A percentile compares a stretch with the other conserved stretches of the same genome.
phyloP scores from a whole-genome alignment of 2,888 invertebrate species.

The Embidobia sp. region DNA sequence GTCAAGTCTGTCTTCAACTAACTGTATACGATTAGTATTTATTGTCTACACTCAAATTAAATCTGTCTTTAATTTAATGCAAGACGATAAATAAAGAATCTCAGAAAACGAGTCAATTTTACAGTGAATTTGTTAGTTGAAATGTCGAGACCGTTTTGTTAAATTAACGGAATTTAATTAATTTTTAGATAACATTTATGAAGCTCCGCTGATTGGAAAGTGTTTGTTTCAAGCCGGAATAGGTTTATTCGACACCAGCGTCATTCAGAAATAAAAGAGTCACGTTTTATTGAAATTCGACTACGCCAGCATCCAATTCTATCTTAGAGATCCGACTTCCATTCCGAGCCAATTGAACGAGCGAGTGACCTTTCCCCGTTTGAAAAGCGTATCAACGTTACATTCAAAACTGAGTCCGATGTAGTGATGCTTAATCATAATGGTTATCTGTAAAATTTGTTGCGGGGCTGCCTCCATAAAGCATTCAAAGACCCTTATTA shows the following conservation, averaged over 20 bases:
- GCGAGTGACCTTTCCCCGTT: slow-evolving; percentile 35
- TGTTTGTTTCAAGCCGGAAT: not conserved
- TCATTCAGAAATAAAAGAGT: slow-evolving; percentile 4
- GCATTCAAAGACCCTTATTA: slow-evolving; percentile 90
- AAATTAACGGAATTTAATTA: too few species aligned
- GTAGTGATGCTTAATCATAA: slow-evolving; percentile 85
- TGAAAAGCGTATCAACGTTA: slow-evolving; percentile 64
- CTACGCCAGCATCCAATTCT: not conserved
- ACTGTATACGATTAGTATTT: too few species aligned
- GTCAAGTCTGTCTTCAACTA: too few species aligned
- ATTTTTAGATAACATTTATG: too few species aligned
- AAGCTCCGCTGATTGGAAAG: too few species aligned
- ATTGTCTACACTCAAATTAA: too few species aligned
- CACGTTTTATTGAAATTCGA: slow-evolving; percentile 12
- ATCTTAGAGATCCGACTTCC: not conserved
- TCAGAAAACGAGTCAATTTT: too few species aligned
- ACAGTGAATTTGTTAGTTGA: too few species aligned
- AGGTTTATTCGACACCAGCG: not conserved
- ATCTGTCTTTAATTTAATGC: too few species aligned
- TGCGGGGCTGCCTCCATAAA: slow-evolving; percentile 92
- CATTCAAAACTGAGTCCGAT: slow-evolving; percentile 82
- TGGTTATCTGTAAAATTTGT: slow-evolving; percentile 88
- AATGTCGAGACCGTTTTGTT: too few species aligned
- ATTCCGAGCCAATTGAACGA: slow-evolving; percentile 20
- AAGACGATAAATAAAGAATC: too few species aligned